Base-by-base conservation (phyloP, 1,140 invertebrate genomes). In the Stegodyphus dumicola region DNA sequence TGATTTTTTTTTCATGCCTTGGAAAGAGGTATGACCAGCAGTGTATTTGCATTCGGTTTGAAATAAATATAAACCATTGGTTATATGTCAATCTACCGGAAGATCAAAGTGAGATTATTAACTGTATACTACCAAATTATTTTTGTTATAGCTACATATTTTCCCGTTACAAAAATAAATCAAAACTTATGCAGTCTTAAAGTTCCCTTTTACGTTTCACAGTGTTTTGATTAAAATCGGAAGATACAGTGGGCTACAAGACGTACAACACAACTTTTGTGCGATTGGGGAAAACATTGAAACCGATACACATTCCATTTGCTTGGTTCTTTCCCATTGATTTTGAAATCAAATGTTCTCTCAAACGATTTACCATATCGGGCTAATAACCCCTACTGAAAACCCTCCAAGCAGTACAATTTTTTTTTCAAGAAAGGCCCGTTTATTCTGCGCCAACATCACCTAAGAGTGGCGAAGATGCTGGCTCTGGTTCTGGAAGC, bases 251-350 rank as follows among this genome's bases (percentile, higher is more conserved):
- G 15, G 9, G 15, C 15, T 60, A 10, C 56, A 10, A 60, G 56
- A 60, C 56, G 15, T 60, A 60, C 9, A 10, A 60, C 56, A 60
- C 56, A 10, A 10, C 56, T 60, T 64, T 85, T 85, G 81, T 85
- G 81, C 81, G 81, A 85, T 74, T 85, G 73, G 69, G 65, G n/a
- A n/a, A n/a, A 76, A 77, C 74, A 51, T 76, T 76, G 18, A 60
- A 73, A 60, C n/a, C 64, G n/a, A 69, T 67, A 67, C 17, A 49
- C 56, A 11, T 15, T 69, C 73, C 56, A 5, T 65, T 51, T 71
- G 7, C 49, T 51, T 11, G n/a, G 11, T 17, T 74, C 15, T 7
- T n/a, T 54, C 17, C 49, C 52, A 6, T 56, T 52, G 49, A 54
- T 33, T 9, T 79, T 66, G 51, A 52, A 52, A 70, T 70, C 65